phyloP scores from a whole-genome alignment of 2,888 invertebrate species.

The Tipula helvola region DNA sequence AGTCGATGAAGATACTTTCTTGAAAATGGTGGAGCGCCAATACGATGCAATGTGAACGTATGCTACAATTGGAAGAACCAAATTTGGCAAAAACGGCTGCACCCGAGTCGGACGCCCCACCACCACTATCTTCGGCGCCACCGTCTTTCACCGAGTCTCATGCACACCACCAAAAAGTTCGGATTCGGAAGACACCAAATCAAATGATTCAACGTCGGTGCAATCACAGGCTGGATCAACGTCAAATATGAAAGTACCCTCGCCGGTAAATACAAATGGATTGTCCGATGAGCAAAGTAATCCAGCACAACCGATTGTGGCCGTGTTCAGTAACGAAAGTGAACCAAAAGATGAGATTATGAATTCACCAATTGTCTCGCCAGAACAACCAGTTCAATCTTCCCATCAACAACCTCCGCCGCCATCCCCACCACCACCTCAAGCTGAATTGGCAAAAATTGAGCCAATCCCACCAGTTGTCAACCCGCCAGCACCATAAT shows the following conservation, averaged over 20 bases:
- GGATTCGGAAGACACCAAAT: conserved; percentile 13
- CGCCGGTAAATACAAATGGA: conserved; percentile 11
- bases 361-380: conserved; percentile 13
- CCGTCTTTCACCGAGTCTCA: conserved; percentile 14
- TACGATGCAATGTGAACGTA: conserved; percentile 58
- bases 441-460: neutral
- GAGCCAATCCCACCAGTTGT: neutral
- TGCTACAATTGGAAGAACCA: conserved; percentile 44
- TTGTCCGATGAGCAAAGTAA: conserved; percentile 14
- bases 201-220: conserved; percentile 7
- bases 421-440: neutral
- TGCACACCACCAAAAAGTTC: conserved; percentile 8
- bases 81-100: conserved; percentile 22
- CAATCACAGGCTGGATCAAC: conserved; percentile 5
- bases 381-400: conserved; percentile 16
- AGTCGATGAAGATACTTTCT: conserved; percentile 87
- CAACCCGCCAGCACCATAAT: conserved; percentile 36
- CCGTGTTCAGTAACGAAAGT: conserved; percentile 12
- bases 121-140: conserved; percentile 19
- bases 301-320: conserved; percentile 14
- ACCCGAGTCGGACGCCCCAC: conserved; percentile 21
- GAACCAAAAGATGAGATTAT: neutral
- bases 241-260: conserved; percentile 12
- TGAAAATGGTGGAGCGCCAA: conserved; percentile 79
- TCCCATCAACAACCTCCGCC: conserved; percentile 12